Percentiles rank a stretch among this genome's conserved stretches.
These are phyloP conservation scores for Clistopyga incitator DNA, from an alignment of 2,888 invertebrate genomes.

Conservation along the genomic window DNA sequence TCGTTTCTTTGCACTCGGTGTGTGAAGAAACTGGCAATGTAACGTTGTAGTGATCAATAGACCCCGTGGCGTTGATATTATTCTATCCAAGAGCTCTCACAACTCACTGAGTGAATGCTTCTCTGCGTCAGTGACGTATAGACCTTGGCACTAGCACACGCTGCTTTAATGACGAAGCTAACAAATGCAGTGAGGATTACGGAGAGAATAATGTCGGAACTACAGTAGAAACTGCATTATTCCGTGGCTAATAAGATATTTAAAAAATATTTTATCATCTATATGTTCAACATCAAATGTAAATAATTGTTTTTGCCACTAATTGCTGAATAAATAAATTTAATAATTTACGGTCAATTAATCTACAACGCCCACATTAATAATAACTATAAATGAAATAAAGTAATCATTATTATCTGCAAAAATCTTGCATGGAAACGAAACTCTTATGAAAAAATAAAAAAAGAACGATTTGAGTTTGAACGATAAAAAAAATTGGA, in stretches of 20 bases:
- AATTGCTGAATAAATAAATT: neutral
- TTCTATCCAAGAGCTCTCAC: constrained; percentile 3
- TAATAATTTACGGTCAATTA: neutral
- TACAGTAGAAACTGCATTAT: neutral
- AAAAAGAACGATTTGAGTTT: constrained; percentile 3
- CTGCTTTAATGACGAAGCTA: constrained; percentile 1
- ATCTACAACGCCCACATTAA: neutral
- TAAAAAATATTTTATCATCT: neutral
- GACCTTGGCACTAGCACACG: constrained; percentile 6
- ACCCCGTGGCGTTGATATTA: neutral
- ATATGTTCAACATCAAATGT: neutral
- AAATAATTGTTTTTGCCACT: neutral
- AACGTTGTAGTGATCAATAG: constrained; percentile 22
- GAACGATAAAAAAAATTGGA: constrained; percentile 85
- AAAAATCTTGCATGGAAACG: neutral
- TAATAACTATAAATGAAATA: neutral
- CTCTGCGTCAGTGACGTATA: constrained; percentile 18
- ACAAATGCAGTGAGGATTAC: neutral
- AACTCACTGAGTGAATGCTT: constrained; percentile 3
- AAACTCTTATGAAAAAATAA: too few species aligned
- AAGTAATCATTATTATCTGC: neutral
- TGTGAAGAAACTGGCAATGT: constrained; percentile 5
- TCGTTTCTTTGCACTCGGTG: neutral
- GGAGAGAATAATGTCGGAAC: neutral
- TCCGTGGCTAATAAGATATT: too few species aligned